Base-by-base conservation (phyloP, 2,797 vertebrate species). In the Antennarius maculatus region DNA sequence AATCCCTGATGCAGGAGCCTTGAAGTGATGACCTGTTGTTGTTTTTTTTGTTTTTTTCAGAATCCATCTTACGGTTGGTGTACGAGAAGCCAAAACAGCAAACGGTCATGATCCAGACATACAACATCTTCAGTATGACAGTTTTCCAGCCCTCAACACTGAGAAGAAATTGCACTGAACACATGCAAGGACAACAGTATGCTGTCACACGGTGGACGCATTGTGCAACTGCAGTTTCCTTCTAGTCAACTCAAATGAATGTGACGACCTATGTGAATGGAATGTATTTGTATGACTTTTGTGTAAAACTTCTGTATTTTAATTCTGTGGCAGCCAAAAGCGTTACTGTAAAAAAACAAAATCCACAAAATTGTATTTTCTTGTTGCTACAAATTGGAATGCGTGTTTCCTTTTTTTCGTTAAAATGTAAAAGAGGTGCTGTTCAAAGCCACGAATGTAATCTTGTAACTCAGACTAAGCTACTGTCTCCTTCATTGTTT, bases 131-230 rank as follows among this genome's bases (percentile, higher is more conserved):
- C 75, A 66, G 59, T 46, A 52, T 66, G 77, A 78, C 69, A 55
- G 61, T 70, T 75, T 42, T 14, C 57, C 70, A 74, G 23, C 62
- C 65, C 64, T 74, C 53, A 14, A 10, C 50, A 28, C 31, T 5
- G 67, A 51, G 70, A 68, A 66, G 67, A 77, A 29, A 50, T 16
- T 66, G 76, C 73, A 77, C 78, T 70, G 70, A 80, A 71, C 66
- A 73, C 53, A 56, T 64, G 46, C 69, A 66, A 65, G 79, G 78
- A 88, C 29, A 54, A 74, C 71, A 53, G 61, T 72, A 78, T 77
- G 82, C 89, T 86, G 89, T 89, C 89, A 83, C 88, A 28, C 68
- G 41, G 91, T 92, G 93, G 93, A 83, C 69, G 39, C 61, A 54
- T 0, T 39, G 78, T 77, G 81, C 86, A 85, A 71, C 76, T 53